Evolutionary conservation across 2,888 invertebrate genomes (phyloP), one percentile per base, ranked within the genome.

Genomic region (Alitta virens): DNA sequence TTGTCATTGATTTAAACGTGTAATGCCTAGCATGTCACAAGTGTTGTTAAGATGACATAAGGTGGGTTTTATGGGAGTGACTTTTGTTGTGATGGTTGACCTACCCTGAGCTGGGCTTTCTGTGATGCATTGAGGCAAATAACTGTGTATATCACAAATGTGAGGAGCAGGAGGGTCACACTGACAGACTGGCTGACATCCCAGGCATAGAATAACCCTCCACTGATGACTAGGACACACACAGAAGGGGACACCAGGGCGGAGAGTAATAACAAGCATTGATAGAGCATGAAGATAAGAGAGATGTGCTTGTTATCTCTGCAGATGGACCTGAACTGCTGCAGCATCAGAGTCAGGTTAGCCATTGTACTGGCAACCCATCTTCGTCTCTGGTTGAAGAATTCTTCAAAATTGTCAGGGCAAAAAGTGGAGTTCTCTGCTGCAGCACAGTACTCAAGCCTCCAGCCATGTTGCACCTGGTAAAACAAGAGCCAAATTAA

Each of bases 341-440:
- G 65, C 18, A 76, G 66, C 14, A 76, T 62, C 43, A 74, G 64
- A 63, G 72, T 70, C 73, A 54, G 68, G 56, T 76, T 76, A 24
- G 78, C 78, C 21, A 78, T 57, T 0, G 77, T 78, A 1, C 78
- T 78, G 0, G 75, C 77, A 1, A 78, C 72, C 78, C 78, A 78
- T 9, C 78, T 67, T 12, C 78, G 57, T 33, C 78, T 55, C 60
- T 78, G 78, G 65, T 78, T 78, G 69, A 72, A 78, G 65, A 77
- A 78, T 63, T 78, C 78, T 46, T 78, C 77, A 68, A 78, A 78
- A 12, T 77, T 74, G 49, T 73, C 72, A 0, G 78, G 78, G 63
- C 77, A 77, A 60, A 75, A 72, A 1, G 78, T 78, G 54, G 72
- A 68, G 68, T 76, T 75, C 53, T 72, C 72, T 12, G 78, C 72